phyloP scores from a whole-genome alignment of 2,797 vertebrate species.

The Dipus sagitta region DNA sequence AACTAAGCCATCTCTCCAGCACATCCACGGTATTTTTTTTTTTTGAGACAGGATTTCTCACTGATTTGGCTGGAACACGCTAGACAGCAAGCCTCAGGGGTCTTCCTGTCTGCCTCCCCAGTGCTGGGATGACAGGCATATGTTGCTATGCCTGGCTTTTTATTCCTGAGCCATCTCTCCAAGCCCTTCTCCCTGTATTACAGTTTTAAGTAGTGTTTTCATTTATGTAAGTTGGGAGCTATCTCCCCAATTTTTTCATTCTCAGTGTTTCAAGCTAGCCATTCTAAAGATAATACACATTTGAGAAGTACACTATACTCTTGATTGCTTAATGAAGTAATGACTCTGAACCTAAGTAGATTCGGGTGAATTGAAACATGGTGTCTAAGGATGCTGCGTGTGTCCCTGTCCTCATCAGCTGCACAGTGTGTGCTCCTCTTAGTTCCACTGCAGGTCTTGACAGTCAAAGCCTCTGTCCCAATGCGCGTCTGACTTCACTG shows the following conservation, averaged over 20 bases:
- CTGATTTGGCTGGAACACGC: too few species aligned
- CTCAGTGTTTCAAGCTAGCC: not conserved
- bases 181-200: not conserved
- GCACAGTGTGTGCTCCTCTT: not conserved
- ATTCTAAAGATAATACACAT: not conserved
- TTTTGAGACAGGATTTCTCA: too few species aligned
- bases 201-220: constrained; percentile 5
- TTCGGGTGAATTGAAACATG: not conserved
- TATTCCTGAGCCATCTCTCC: too few species aligned
- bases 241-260: not conserved
- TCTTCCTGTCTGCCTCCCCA: too few species aligned
- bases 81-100: too few species aligned
- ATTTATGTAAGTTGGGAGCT: not conserved
- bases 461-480: not conserved
- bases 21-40: too few species aligned
- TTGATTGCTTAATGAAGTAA: constrained; percentile 46
- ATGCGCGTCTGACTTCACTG: not conserved
- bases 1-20: too few species aligned
- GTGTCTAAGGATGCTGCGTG: not conserved
- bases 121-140: too few species aligned
- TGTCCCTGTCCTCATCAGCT: not conserved
- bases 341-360: constrained; percentile 32
- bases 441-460: constrained; percentile 11
- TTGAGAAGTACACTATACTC: constrained; percentile 1
- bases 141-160: too few species aligned